Conservation (phyloP, 2,888 invertebrate genomes). For the Nebria salina region DNA sequence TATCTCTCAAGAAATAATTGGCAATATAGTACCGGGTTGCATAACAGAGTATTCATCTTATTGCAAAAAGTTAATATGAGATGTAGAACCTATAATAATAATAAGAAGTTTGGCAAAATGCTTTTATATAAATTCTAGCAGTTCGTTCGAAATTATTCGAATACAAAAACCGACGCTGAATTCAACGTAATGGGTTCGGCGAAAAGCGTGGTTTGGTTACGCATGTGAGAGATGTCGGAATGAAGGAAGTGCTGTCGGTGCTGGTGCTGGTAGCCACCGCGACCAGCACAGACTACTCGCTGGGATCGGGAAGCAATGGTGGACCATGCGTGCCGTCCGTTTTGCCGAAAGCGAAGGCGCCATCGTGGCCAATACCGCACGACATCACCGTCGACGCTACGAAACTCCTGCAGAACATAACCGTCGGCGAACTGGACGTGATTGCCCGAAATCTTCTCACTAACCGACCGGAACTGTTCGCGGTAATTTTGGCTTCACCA, state of each 20-base stretch:
- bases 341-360: slow-evolving; percentile 64
- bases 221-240: slow-evolving; percentile 56
- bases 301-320: slow-evolving; percentile 55
- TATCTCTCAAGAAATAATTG: too few relatives aligned
- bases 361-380: slow-evolving; percentile 61
- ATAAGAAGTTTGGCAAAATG: too few relatives aligned
- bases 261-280: slow-evolving; percentile 64
- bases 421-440: slow-evolving; percentile 61
- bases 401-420: slow-evolving; percentile 60
- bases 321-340: slow-evolving; percentile 62
- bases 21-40: too few relatives aligned
- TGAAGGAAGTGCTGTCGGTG: slow-evolving; percentile 57
- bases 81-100: too few relatives aligned
- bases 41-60: too few relatives aligned
- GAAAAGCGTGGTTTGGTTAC: neutral
- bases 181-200: neutral
- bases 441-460: slow-evolving; percentile 64
- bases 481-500: slow-evolving; percentile 59
- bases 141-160: neutral
- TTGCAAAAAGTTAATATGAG: too few relatives aligned
- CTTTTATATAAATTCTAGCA: too few relatives aligned
- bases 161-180: neutral
- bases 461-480: slow-evolving; percentile 61
- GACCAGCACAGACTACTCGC: slow-evolving; percentile 63
- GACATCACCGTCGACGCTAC: slow-evolving; percentile 61